Percentiles rank a stretch among this genome's conserved stretches.
These are phyloP conservation scores for Himalopsyche japonica DNA, from an alignment of 2,888 invertebrate species.

Conservation along the genomic window DNA sequence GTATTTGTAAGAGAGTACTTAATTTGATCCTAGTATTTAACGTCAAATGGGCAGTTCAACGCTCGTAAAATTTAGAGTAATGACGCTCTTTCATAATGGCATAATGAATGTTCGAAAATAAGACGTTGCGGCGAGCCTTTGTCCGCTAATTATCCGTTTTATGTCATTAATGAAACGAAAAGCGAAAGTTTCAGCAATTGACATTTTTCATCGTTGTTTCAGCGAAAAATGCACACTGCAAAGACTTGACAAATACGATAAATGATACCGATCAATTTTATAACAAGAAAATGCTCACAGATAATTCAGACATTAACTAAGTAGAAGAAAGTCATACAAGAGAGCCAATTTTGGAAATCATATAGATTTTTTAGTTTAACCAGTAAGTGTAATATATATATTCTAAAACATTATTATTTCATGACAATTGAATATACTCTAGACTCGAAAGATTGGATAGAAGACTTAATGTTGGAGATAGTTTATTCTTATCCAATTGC, in stretches of 20 bases:
- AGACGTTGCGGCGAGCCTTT: neutral
- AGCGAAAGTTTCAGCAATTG: slow-evolving; percentile 12
- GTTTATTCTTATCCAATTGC: too few relatives aligned
- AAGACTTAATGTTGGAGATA: too few relatives aligned
- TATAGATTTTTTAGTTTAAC: too few relatives aligned
- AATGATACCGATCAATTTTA: neutral
- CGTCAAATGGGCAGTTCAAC: neutral
- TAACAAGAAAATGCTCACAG: too few relatives aligned
- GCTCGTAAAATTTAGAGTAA: neutral
- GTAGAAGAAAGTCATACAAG: too few relatives aligned
- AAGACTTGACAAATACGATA: neutral
- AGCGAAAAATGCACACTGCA: neutral
- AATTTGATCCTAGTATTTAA: neutral
- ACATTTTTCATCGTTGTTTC: neutral
- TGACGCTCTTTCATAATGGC: neutral
- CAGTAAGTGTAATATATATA: too few relatives aligned
- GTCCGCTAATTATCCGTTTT: slow-evolving; percentile 5
- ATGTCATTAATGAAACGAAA: slow-evolving; percentile 13
- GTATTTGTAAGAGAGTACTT: too few relatives aligned
- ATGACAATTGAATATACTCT: too few relatives aligned
- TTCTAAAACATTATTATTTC: too few relatives aligned
- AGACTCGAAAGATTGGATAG: too few relatives aligned
- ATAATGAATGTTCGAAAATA: neutral
- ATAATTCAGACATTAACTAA: too few relatives aligned
- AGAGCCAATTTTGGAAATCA: too few relatives aligned